Conservation (phyloP, 2,888 invertebrate genomes). For the Ariolimax columbianus region DNA sequence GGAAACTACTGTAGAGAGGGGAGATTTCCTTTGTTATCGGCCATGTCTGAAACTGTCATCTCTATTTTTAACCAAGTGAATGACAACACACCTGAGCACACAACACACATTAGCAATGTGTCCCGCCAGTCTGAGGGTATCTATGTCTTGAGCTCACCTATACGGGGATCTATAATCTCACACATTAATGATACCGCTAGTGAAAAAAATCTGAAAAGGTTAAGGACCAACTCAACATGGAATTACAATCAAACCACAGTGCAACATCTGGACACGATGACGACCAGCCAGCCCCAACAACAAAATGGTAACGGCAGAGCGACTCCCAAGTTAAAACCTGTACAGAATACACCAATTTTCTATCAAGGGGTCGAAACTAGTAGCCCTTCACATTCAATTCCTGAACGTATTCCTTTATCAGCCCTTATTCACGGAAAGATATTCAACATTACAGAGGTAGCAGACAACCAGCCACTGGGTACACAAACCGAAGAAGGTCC, state of each 20-base stretch:
- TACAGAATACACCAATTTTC: background rate
- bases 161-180: background rate
- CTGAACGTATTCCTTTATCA: background rate
- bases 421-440: background rate
- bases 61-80: background rate
- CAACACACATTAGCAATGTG: background rate
- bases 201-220: background rate
- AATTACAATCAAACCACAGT: background rate
- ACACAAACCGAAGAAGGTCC: no score
- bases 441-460: background rate
- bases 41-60: conserved; percentile 57
- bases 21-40: conserved; percentile 65
- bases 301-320: no score
- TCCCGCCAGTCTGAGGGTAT: background rate
- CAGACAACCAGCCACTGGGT: background rate
- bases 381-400: background rate
- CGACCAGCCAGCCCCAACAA: background rate
- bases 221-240: no score
- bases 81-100: no score
- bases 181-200: background rate
- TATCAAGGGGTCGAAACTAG: background rate
- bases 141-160: background rate
- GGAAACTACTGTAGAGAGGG: conserved; percentile 66
- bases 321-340: background rate
- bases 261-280: background rate